Evolutionary conservation across 2,797 vertebrate species (phyloP).

Genomic region (Buceros bicornis): DNA sequence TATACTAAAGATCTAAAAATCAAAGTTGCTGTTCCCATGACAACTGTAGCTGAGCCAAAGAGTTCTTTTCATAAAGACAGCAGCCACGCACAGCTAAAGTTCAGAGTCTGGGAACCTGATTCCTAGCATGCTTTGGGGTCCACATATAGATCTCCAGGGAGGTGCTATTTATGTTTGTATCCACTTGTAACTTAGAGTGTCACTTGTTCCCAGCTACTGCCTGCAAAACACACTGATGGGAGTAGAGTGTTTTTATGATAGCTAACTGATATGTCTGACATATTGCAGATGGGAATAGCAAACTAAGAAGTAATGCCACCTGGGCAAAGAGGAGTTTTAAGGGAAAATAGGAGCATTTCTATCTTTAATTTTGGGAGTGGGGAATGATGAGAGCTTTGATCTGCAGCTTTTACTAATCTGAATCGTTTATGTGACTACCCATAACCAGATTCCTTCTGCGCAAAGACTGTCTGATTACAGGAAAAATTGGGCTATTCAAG

Average conservation of each 20-base stretch:
- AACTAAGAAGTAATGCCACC: neutral
- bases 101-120: constrained; percentile 57
- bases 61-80: constrained; percentile 45
- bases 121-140: constrained; percentile 34
- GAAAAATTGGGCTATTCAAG: neutral
- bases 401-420: neutral
- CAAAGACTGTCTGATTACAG: neutral
- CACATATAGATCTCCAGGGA: constrained; percentile 52
- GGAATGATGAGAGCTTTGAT: neutral
- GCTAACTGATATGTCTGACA: constrained; percentile 33
- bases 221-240: neutral
- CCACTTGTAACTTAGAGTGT: constrained; percentile 29
- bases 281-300: constrained; percentile 31
- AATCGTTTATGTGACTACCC: neutral
- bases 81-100: constrained; percentile 42
- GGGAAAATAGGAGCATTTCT: neutral
- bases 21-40: constrained; percentile 61
- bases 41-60: constrained; percentile 56
- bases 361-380: neutral
- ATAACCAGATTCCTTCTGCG: neutral
- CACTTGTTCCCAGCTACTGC: constrained; percentile 24
- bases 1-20: constrained; percentile 57
- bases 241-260: constrained; percentile 23
- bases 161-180: constrained; percentile 63
- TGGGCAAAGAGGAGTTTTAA: neutral